phyloP scores from a whole-genome alignment of 2,797 vertebrate genomes.

The Sebastes alutus region DNA sequence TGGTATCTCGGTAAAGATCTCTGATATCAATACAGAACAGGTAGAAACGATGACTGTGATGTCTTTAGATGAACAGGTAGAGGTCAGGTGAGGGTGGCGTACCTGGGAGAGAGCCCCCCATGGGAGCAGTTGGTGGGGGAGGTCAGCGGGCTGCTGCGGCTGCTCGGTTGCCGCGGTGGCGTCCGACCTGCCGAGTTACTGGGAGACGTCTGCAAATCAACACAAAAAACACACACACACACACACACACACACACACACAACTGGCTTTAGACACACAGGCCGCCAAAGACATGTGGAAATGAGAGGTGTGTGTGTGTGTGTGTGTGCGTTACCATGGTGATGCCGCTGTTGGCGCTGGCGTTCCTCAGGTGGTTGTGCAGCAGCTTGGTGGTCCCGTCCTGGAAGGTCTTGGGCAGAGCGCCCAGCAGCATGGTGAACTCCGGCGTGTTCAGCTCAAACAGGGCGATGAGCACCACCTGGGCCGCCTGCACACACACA shows the following conservation, averaged over 20 bases:
- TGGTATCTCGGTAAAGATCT: too few relatives aligned
- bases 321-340: conserved; percentile 53
- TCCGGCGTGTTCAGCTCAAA: conserved; percentile 97
- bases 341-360: conserved; percentile 84
- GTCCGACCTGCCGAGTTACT: conserved; percentile 88
- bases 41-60: too few relatives aligned
- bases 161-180: conserved; percentile 87
- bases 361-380: conserved; percentile 95
- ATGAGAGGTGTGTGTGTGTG: conserved; percentile 20
- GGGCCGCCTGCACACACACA: conserved; percentile 85
- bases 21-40: too few relatives aligned
- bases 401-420: conserved; percentile 97
- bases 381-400: conserved; percentile 96
- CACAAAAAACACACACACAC: background rate
- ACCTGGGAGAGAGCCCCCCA: conserved; percentile 94
- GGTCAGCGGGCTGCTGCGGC: conserved; percentile 92
- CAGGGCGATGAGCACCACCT: conserved; percentile 93
- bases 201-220: conserved; percentile 85
- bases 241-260: too few relatives aligned
- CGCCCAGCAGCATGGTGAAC: conserved; percentile 97
- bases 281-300: too few relatives aligned
- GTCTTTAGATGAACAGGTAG: too few relatives aligned
- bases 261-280: too few relatives aligned
- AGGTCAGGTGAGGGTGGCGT: conserved; percentile 11
- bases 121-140: conserved; percentile 95